These are phyloP conservation scores for Cosmia trapezina DNA, from an alignment of 2,888 invertebrate species.

Conservation along the genomic window DNA sequence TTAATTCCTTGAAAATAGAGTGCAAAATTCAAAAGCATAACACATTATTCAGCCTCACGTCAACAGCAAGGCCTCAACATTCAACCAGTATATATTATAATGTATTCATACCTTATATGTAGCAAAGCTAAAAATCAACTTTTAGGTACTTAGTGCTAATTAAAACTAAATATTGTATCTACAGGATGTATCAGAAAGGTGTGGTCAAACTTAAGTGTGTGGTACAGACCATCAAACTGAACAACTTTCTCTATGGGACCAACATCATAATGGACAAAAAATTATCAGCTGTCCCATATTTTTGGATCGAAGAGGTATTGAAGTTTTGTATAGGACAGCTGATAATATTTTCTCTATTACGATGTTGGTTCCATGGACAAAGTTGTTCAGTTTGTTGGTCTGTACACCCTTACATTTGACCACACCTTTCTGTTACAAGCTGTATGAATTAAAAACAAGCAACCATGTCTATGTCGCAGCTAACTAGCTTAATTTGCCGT, in stretches of 20 bases:
- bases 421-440: too few relatives aligned
- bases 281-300: too few relatives aligned
- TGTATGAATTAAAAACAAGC: not conserved
- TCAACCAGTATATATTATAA: not conserved
- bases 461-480: not conserved
- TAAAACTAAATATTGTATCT: conserved; percentile 17
- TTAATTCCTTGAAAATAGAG: not conserved
- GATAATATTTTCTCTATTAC: too few relatives aligned
- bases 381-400: too few relatives aligned
- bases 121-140: conserved; percentile 21
- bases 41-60: conserved; percentile 4
- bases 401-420: too few relatives aligned
- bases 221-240: too few relatives aligned
- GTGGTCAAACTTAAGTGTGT: too few relatives aligned
- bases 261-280: too few relatives aligned
- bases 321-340: too few relatives aligned
- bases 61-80: conserved; percentile 21
- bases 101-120: conserved; percentile 15
- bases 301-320: too few relatives aligned
- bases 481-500: not conserved
- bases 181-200: not conserved
- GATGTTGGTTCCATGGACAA: too few relatives aligned
- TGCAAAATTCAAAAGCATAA: conserved; percentile 8
- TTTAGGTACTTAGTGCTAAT: conserved; percentile 22
- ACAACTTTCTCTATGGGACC: too few relatives aligned